Base-by-base conservation (phyloP, 2,113 vertebrate genomes). In the Corythaixoides concolor region DNA sequence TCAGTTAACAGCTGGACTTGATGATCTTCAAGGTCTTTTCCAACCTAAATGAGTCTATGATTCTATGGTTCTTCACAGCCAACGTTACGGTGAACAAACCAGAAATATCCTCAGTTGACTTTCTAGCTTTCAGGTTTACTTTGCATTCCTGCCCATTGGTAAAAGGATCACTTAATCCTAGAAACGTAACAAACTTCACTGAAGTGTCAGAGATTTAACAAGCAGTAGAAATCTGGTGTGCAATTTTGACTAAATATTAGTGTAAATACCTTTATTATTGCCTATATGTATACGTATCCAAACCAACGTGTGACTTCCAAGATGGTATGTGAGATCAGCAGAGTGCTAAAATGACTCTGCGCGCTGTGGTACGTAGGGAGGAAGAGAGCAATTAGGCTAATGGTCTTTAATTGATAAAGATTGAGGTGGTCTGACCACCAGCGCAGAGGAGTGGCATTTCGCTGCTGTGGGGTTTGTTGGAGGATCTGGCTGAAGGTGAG, bases 301-400 rank as follows among this genome's bases (percentile, higher is more conserved):
- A 18, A 88, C 16, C 35, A 45, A 9, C 3, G 1, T 33, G 64
- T 50, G 50, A 59, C 35, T 63, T 77, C 32, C 32, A 49, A 5
- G 30, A 20, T 33, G 33, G 60, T 56, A 5, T 39, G 45, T 55
- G 75, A 76, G 90, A 63, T 10, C 56, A 47, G 41, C 52, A 5
- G 7, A 53, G 56, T 13, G 37, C 92, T 56, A 14, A 9, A 67
- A 89, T 41, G 39, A 50, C 72, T 92, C 58, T n/a, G 2, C 13
- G n/a, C n/a, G 41, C 80, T 87, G 10, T 0, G 3, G 5, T 47
- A 60, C 21, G 0, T 10, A 43, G 43, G 30, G 58, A 82, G 82
- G 78, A 82, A 85, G 78, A 47, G 58, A 73, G 39, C 70, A 88
- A 82, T 96, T 92, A 93, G 17, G 53, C 49, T 88, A 69, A 91